These are phyloP conservation scores for Sceloporus undulatus DNA, from an alignment of 2,113 vertebrate species.

Conservation along the genomic window DNA sequence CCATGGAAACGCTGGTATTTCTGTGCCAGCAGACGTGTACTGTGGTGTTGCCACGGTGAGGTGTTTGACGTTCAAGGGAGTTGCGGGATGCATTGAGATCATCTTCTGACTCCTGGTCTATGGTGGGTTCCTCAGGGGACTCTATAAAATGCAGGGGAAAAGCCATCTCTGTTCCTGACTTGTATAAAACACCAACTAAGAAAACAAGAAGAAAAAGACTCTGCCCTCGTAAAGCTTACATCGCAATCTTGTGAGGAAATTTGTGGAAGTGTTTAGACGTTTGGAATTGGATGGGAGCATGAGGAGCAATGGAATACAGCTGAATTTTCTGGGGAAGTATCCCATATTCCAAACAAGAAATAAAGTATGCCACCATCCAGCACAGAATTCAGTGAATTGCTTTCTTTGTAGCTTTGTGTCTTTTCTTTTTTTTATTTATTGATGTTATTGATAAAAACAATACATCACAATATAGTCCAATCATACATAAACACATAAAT, in stretches of 20 bases:
- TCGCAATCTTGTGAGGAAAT: slow-evolving; percentile 17
- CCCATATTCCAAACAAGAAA: neutral
- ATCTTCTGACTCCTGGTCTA: slow-evolving; percentile 95
- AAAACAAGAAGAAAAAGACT: slow-evolving; percentile 56
- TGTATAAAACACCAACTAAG: slow-evolving; percentile 67
- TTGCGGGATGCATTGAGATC: slow-evolving; percentile 88
- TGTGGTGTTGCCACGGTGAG: slow-evolving; percentile 97
- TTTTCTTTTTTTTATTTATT: no score
- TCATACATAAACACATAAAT: no score
- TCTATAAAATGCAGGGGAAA: slow-evolving; percentile 79
- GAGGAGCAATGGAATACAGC: neutral
- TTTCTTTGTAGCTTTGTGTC: no score
- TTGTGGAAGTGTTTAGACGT: neutral
- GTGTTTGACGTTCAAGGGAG: slow-evolving; percentile 89
- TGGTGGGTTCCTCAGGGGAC: slow-evolving; percentile 87
- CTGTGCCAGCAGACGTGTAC: slow-evolving; percentile 99
- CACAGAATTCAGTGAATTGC: neutral
- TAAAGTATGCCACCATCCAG: neutral
- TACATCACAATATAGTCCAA: no score
- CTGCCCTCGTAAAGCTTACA: slow-evolving; percentile 27
- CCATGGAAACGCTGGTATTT: slow-evolving; percentile 98
- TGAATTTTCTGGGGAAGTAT: neutral
- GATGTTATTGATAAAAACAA: no score
- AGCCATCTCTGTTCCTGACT: slow-evolving; percentile 49
- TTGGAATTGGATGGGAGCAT: no score